phyloP scores from a whole-genome alignment of 2,888 invertebrate species.

The Diaperis boleti region DNA sequence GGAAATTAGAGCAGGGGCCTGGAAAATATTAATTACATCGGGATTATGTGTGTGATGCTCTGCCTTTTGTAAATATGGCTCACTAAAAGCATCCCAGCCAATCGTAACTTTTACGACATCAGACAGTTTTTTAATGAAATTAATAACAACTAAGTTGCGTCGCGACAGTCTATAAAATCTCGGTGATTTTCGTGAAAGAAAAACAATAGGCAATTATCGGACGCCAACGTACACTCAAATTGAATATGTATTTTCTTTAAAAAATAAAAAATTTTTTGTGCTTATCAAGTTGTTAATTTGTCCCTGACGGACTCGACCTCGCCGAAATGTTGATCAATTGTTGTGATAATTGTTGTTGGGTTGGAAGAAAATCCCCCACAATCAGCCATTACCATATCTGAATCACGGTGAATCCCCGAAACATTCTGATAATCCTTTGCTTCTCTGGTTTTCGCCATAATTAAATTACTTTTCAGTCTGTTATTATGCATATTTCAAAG shows the following conservation, averaged over 20 bases:
- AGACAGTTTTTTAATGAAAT: conserved; percentile 28
- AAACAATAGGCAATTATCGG: conserved; percentile 26
- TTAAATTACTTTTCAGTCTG: conserved; percentile 1
- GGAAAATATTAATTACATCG: conserved; percentile 26
- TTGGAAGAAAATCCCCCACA: background rate
- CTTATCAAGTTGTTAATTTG: conserved; percentile 5
- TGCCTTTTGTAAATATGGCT: conserved; percentile 32
- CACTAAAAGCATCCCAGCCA: conserved; percentile 19
- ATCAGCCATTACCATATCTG: background rate
- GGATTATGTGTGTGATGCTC: conserved; percentile 21
- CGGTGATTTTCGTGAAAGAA: conserved; percentile 11
- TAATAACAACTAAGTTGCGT: conserved; percentile 31
- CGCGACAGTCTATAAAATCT: conserved; percentile 27
- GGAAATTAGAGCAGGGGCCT: conserved; percentile 9
- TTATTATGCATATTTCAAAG: conserved; percentile 3
- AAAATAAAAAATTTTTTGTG: background rate
- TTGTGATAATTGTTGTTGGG: conserved; percentile 3
- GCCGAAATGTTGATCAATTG: conserved; percentile 21
- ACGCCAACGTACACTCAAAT: background rate
- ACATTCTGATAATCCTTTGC: conserved; percentile 1
- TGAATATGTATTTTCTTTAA: background rate
- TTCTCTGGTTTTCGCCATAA: background rate
- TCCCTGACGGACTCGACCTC: conserved; percentile 13
- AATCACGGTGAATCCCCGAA: conserved; percentile 10
- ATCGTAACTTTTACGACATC: conserved; percentile 26